These are phyloP conservation scores for Melieria omissa DNA, from an alignment of 2,888 invertebrate genomes.

Conservation along the genomic window DNA sequence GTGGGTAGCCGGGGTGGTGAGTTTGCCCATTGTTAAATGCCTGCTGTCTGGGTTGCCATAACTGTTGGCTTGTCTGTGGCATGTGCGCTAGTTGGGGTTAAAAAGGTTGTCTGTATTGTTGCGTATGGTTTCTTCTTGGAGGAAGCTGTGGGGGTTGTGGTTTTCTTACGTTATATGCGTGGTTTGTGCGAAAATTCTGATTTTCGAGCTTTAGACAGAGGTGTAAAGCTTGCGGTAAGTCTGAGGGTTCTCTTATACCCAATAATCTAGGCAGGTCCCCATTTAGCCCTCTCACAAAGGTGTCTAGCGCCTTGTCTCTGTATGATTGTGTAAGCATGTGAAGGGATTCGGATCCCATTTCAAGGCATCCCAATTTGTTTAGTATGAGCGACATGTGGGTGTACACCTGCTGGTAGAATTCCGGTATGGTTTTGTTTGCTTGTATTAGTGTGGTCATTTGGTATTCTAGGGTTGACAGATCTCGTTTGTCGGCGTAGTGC, in stretches of 20 bases:
- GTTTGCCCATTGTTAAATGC: not conserved
- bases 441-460: constrained; percentile 9
- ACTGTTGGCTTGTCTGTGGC: constrained; percentile 22
- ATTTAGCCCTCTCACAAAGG: constrained; percentile 3
- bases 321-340: constrained; percentile 36
- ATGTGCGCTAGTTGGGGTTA: constrained; percentile 31
- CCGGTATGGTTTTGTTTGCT: constrained; percentile 1
- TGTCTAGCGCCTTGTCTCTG: constrained; percentile 25
- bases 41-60: constrained; percentile 3
- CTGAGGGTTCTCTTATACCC: constrained; percentile 16
- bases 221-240: constrained; percentile 12
- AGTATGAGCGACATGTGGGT: constrained; percentile 44
- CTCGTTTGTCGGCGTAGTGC: constrained; percentile 28
- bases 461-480: constrained; percentile 20
- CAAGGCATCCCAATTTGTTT: constrained; percentile 43
- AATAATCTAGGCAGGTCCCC: not conserved
- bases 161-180: constrained; percentile 13
- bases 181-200: not conserved
- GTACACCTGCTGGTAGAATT: constrained; percentile 14
- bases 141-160: constrained; percentile 22
- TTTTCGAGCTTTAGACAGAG: constrained; percentile 14
- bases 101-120: constrained; percentile 18
- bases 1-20: constrained; percentile 1
- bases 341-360: constrained; percentile 38
- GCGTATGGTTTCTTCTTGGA: constrained; percentile 19